A percentile compares a stretch with the other conserved stretches of the same genome.
These are phyloP conservation scores for Lepisosteus oculatus DNA, from an alignment of 2,113 vertebrate species.

Conservation along the genomic window DNA sequence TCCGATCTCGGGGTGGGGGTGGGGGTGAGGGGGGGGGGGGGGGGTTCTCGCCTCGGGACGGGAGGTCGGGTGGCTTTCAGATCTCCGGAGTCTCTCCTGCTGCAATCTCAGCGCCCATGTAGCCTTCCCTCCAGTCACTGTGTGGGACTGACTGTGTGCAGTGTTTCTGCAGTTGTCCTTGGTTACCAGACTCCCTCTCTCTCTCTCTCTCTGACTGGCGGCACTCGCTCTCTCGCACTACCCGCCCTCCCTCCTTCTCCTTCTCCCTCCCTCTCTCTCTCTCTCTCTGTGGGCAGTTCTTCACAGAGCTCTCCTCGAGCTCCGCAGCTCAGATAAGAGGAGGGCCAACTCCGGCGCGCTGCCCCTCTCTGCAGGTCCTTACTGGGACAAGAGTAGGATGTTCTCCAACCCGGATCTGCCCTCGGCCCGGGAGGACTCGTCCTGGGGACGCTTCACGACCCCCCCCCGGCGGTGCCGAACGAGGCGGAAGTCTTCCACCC, in stretches of 20 bases:
- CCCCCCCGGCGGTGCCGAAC: no score
- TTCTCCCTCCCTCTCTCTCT: constrained; percentile 41
- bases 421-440: no score
- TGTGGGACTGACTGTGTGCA: constrained; percentile 42
- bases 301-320: constrained; percentile 43
- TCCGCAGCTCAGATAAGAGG: constrained; percentile 48
- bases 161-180: constrained; percentile 69
- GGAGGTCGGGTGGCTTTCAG: no score
- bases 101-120: no score
- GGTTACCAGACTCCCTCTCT: constrained; percentile 65
- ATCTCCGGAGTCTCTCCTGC: no score
- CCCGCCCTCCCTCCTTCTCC: constrained; percentile 46
- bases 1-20: no score
- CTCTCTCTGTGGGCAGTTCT: constrained; percentile 40
- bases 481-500: no score
- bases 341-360: constrained; percentile 38
- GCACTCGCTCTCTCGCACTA: constrained; percentile 46
- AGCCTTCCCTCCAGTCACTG: constrained; percentile 19
- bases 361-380: constrained; percentile 6
- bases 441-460: no score
- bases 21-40: no score
- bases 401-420: no score
- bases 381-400: no score
- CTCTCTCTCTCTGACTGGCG: constrained; percentile 27
- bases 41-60: no score